phyloP scores from a whole-genome alignment of 2,888 invertebrate species.

The Epinotia brunnichana region DNA sequence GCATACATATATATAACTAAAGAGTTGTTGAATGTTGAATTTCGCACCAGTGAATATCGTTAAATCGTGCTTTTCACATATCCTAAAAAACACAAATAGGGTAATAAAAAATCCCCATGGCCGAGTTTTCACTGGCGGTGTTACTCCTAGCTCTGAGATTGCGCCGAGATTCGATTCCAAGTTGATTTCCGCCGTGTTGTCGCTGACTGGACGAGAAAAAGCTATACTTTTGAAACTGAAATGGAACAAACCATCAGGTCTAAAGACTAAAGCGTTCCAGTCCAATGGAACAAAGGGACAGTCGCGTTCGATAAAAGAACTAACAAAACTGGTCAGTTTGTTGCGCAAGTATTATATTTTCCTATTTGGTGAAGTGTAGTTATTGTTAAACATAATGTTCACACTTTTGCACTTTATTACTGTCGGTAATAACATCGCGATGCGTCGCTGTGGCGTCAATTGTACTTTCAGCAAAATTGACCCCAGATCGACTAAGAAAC shows the following conservation, averaged over 20 bases:
- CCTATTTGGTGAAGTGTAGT: too few relatives aligned
- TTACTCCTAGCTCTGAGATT: constrained; percentile 3
- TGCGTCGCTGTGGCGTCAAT: too few relatives aligned
- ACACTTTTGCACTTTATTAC: too few relatives aligned
- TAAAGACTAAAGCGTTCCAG: background rate
- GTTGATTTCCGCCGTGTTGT: constrained; percentile 10
- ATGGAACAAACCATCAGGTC: background rate
- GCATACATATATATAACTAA: too few relatives aligned
- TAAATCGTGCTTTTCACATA: background rate
- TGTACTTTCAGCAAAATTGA: too few relatives aligned
- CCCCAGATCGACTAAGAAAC: too few relatives aligned
- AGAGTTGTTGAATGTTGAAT: too few relatives aligned
- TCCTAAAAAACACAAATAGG: constrained; percentile 1
- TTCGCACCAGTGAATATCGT: background rate
- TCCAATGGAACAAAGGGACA: background rate
- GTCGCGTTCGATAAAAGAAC: background rate
- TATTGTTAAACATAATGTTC: too few relatives aligned
- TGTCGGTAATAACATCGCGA: too few relatives aligned
- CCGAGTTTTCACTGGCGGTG: background rate
- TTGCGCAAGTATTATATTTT: background rate
- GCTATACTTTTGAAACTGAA: background rate
- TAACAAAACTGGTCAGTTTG: background rate
- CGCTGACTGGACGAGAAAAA: background rate
- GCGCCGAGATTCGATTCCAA: constrained; percentile 18
- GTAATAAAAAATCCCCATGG: background rate